Base-by-base conservation (phyloP, 2,113 vertebrate species). In the Bostrychus sinensis region DNA sequence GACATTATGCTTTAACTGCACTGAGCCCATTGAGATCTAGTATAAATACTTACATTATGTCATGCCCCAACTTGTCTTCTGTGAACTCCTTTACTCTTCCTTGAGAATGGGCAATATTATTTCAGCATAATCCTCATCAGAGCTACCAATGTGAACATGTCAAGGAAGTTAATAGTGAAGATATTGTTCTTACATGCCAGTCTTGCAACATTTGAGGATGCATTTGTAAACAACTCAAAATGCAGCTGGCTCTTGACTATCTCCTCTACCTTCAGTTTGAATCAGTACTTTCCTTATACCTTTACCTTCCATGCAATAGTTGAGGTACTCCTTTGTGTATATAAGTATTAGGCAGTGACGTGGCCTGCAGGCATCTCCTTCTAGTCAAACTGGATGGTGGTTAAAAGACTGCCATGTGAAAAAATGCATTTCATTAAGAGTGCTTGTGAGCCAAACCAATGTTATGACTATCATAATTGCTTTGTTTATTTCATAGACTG, bases 331-430 rank as follows among this genome's bases (percentile, higher is more conserved):
- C 14, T 30, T 51, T 51, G 20, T 23, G 20, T 53, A 2, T 62
- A 55, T 68, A 56, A 55, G 61, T 65, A 57, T 38, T 19, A n/a
- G 25, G 10, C 13, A n/a, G 13, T 20, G 11, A 46, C 19, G 54
- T 17, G 25, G 16, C 65, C 55, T 46, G 7, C 4, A 17, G 70
- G 39, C 3, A n/a, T 23, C 19, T 53, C 9, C 3, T 17, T 30
- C 22, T 46, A 12, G 34, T 30, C 36, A 41, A 16, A 70, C 48
- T 9, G 17, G 28, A 38, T 20, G 12, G 3, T 41, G 64, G 10
- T 56, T n/a, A 62, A 38, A 22, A 10, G 63, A n/a, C 4, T 56
- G 7, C 4, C 7, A 8, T 48, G n/a, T 55, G 12, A 30, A 55
- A 67, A 28, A 26, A 25, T 42, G 20, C 6, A 48, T 62, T 53